Percentiles rank a stretch among this genome's conserved stretches.
These are phyloP conservation scores for Lepidurus packardi DNA, from an alignment of 1,140 invertebrate species.

Conservation along the genomic window DNA sequence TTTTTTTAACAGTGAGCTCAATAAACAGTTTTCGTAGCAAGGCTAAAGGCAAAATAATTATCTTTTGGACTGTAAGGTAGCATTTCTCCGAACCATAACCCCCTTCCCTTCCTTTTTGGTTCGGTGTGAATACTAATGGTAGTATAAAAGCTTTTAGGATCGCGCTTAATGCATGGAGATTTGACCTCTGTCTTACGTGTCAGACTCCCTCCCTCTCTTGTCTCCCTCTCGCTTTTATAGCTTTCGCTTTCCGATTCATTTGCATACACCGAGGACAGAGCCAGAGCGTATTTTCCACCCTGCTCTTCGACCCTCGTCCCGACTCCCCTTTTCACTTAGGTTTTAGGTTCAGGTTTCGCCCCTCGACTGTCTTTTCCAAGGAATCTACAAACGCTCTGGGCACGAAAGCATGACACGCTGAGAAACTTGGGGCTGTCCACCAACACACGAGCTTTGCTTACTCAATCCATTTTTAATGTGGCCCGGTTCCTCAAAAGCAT, in stretches of 20 bases:
- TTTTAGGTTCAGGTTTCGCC: neutral
- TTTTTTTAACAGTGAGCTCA: too few species aligned
- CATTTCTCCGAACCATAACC: too few species aligned
- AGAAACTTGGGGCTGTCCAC: too few species aligned
- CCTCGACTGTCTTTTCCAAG: neutral
- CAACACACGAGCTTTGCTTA: too few species aligned
- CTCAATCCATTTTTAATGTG: too few species aligned
- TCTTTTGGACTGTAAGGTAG: too few species aligned
- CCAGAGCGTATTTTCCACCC: neutral
- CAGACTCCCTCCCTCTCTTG: neutral
- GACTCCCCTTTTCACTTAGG: neutral
- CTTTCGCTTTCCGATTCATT: slow-evolving; percentile 18
- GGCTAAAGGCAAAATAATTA: too few species aligned
- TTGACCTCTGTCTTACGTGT: slow-evolving; percentile 16
- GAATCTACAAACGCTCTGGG: too few species aligned
- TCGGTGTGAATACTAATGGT: slow-evolving; percentile 13
- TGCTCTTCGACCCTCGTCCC: too few species aligned
- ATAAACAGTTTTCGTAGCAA: too few species aligned
- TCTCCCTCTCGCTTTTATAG: neutral
- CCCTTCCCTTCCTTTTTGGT: neutral
- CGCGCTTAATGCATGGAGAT: slow-evolving; percentile 18
- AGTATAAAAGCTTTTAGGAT: slow-evolving; percentile 12
- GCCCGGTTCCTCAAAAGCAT: too few species aligned
- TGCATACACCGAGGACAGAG: neutral
- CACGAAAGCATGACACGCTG: too few species aligned